Evolutionary conservation across 2,113 vertebrate species (phyloP).

Genomic region (Bufo bufo): DNA sequence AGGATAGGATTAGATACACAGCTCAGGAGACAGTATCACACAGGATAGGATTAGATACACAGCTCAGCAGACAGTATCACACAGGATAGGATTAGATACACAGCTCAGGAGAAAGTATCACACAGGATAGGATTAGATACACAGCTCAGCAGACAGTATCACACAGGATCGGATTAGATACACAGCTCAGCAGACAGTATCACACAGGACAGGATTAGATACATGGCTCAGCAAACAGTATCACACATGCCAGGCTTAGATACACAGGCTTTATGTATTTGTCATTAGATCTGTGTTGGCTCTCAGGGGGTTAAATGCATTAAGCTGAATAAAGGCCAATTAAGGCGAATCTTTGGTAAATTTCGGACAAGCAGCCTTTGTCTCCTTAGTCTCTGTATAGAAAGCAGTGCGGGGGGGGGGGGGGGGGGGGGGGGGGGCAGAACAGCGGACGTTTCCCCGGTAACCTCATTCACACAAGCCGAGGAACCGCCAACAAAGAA

Average conservation of each 20-base stretch:
- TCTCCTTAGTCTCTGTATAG: constrained; percentile 8
- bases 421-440: neutral
- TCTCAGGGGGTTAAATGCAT: neutral
- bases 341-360: neutral
- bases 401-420: neutral
- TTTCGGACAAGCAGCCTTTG: constrained; percentile 29
- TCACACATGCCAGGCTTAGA: neutral
- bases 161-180: neutral
- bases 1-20: constrained; percentile 2
- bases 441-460: constrained; percentile 6
- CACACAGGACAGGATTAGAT: neutral
- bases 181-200: neutral
- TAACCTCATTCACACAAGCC: constrained; percentile 19
- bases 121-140: neutral
- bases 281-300: neutral
- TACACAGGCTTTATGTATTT: neutral
- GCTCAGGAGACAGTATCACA: neutral
- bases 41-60: neutral
- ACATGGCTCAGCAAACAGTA: neutral
- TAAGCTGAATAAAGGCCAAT: neutral
- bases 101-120: neutral
- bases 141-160: neutral
- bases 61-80: neutral
- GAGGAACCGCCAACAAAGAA: neutral
- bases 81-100: neutral